A percentile compares a stretch with the other conserved stretches of the same genome.
Evolutionary conservation across 2,113 vertebrate genomes (phyloP).

Genomic region (Mirounga angustirostris): DNA sequence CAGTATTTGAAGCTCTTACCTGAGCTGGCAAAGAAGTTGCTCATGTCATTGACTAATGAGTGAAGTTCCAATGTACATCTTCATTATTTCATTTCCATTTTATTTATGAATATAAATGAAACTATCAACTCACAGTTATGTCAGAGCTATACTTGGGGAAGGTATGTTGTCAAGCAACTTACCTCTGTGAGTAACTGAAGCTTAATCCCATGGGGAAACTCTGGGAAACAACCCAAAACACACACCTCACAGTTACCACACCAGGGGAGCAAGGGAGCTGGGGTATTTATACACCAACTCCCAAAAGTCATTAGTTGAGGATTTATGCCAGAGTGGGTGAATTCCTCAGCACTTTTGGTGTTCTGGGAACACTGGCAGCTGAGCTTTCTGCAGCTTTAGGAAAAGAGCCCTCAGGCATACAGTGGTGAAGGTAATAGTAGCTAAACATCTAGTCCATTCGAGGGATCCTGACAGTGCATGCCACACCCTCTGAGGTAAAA

Average conservation of each 20-base stretch:
- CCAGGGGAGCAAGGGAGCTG: background rate
- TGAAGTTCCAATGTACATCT: background rate
- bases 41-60: background rate
- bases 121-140: background rate
- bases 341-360: background rate
- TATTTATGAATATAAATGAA: conserved; percentile 5
- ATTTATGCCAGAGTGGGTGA: background rate
- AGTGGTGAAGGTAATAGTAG: background rate
- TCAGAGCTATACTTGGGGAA: background rate
- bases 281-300: background rate
- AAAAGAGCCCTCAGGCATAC: background rate
- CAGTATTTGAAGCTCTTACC: background rate
- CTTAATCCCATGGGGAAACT: background rate
- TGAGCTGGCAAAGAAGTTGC: background rate
- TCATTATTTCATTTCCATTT: conserved; percentile 45
- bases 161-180: background rate
- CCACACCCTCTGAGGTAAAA: background rate
- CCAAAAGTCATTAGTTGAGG: background rate
- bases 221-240: background rate
- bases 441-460: background rate
- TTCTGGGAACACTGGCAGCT: conserved; percentile 29
- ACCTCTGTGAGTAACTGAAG: background rate
- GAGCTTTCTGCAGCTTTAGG: background rate
- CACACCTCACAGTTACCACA: background rate
- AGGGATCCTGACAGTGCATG: background rate